Conservation (phyloP, 2,113 vertebrate genomes). For the Rhadina sibilatrix region DNA sequence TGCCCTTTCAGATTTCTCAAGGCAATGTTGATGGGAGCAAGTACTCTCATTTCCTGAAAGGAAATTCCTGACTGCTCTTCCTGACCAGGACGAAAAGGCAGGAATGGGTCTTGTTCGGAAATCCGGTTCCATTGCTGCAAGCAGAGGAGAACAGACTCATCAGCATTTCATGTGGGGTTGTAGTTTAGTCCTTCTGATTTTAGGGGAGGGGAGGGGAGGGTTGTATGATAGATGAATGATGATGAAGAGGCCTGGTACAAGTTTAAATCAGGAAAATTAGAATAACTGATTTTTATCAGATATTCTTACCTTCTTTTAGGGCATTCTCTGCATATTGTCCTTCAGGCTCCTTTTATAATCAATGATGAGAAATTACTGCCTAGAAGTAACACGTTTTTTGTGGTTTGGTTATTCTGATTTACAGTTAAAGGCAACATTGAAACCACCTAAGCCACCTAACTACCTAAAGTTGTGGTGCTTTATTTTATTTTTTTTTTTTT, state of each 20-base stretch:
- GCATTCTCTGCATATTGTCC: neutral
- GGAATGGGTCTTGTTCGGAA: neutral
- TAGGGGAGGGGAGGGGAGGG: neutral
- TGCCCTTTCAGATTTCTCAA: neutral
- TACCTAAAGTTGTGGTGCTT: neutral
- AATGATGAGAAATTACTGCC: neutral
- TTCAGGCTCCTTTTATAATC: neutral
- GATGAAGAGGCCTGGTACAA: neutral
- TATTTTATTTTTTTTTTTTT: neutral
- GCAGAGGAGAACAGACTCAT: neutral
- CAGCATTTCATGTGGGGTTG: neutral
- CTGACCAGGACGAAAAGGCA: neutral
- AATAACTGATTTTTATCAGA: neutral
- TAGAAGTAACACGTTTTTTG: neutral
- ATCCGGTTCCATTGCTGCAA: neutral
- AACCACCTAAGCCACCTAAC: neutral
- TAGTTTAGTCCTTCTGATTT: neutral
- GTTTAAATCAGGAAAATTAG: neutral
- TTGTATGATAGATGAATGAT: neutral
- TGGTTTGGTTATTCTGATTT: neutral
- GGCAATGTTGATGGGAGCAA: neutral
- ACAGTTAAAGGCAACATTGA: neutral
- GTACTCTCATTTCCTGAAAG: constrained; percentile 19
- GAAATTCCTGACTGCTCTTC: neutral
- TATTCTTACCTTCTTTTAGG: neutral